Evolutionary conservation across 2,113 vertebrate genomes (phyloP).

Genomic region (Cisticola juncidis): DNA sequence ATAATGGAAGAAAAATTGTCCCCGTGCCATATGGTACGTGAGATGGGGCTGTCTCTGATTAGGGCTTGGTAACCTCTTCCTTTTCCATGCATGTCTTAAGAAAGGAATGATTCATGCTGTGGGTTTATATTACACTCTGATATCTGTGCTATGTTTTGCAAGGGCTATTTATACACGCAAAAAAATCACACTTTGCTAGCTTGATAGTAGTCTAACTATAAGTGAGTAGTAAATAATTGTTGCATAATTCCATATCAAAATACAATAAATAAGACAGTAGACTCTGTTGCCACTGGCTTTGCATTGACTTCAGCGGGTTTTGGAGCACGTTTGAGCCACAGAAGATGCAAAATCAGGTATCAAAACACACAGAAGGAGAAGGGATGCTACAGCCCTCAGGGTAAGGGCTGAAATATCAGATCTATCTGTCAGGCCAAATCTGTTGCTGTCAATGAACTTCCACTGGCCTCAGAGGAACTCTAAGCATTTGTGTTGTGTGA

Average conservation of each 20-base stretch:
- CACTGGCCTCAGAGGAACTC: not conserved
- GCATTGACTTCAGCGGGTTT: not conserved
- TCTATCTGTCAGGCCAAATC: slow-evolving; percentile 16
- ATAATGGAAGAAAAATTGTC: not conserved
- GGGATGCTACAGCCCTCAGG: not conserved
- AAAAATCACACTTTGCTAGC: slow-evolving; percentile 65
- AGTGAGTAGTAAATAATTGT: slow-evolving; percentile 70
- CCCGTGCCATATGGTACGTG: not conserved
- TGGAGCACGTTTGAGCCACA: not conserved
- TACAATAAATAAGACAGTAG: slow-evolving; percentile 41
- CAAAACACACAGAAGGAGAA: slow-evolving; percentile 1
- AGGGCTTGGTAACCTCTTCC: slow-evolving; percentile 9
- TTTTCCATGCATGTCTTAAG: not conserved
- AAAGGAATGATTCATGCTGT: slow-evolving; percentile 30
- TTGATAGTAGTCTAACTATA: slow-evolving; percentile 70
- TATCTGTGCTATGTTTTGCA: slow-evolving; percentile 47
- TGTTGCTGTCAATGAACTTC: slow-evolving; percentile 30
- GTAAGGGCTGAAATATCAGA: not conserved
- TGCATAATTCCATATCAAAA: slow-evolving; percentile 63
- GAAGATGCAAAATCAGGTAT: slow-evolving; percentile 56
- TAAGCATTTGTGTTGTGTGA: not conserved
- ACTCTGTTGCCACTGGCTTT: slow-evolving; percentile 1
- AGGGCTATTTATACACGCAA: slow-evolving; percentile 62
- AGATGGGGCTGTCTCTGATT: not conserved
- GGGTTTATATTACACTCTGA: slow-evolving; percentile 26